Percentiles rank a stretch among this genome's conserved stretches.
phyloP scores from a whole-genome alignment of 2,888 invertebrate genomes.

The Tromatobia lineatoria region DNA sequence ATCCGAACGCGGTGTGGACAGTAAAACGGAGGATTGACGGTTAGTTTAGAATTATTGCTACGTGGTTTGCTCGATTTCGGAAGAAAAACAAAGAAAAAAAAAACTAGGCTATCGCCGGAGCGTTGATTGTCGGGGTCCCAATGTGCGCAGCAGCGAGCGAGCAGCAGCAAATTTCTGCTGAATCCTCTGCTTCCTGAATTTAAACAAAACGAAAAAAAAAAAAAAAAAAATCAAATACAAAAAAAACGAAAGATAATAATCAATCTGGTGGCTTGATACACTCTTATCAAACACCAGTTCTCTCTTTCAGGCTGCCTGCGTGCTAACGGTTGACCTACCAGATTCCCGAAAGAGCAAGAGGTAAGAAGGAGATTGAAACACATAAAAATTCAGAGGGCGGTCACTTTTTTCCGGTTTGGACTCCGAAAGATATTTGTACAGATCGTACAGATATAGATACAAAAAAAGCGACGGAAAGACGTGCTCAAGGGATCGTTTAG shows the following conservation, averaged over 20 bases:
- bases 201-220: conserved; percentile 28
- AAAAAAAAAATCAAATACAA: conserved; percentile 65
- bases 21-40: conserved; percentile 98
- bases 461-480: conserved; percentile 29
- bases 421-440: conserved; percentile 5
- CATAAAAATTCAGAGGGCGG: conserved; percentile 49
- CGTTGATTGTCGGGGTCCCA: conserved; percentile 56
- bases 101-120: conserved; percentile 36
- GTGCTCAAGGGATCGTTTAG: conserved; percentile 26
- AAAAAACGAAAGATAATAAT: conserved; percentile 78
- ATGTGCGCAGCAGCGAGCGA: conserved; percentile 64
- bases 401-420: conserved; percentile 46
- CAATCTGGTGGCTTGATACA: conserved; percentile 88
- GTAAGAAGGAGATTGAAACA: conserved; percentile 79
- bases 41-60: conserved; percentile 87
- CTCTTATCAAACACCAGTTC: conserved; percentile 95
- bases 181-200: conserved; percentile 39
- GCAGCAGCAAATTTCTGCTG: conserved; percentile 57
- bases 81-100: conserved; percentile 19
- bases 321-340: conserved; percentile 82
- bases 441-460: conserved; percentile 4
- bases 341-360: conserved; percentile 81
- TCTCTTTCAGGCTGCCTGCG: conserved; percentile 92
- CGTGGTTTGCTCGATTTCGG: conserved; percentile 31
- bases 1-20: conserved; percentile 99